Evolutionary conservation across 35 echinoderm and acorn worm genomes (phyloP).

Genomic region (Chiridota heheva): DNA sequence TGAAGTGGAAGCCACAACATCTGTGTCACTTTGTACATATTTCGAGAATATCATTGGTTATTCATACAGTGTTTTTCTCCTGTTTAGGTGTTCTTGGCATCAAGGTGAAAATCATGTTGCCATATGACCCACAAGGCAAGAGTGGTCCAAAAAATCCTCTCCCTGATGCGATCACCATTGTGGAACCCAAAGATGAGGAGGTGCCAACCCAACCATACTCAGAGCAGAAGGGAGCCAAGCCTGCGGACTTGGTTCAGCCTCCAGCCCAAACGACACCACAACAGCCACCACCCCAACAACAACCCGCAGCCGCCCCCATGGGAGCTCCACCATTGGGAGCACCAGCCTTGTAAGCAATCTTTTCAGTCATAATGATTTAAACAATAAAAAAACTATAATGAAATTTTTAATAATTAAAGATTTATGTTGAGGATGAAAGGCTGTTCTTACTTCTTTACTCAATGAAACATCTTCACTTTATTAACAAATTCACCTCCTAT

Average conservation of each 20-base stretch:
- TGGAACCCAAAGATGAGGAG: constrained; percentile 89
- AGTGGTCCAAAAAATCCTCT: constrained; percentile 91
- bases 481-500: too few species aligned
- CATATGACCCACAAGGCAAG: constrained; percentile 80
- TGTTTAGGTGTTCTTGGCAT: constrained; percentile 96
- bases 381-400: too few species aligned
- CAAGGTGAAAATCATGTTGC: constrained; percentile 99
- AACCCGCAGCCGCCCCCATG: constrained; percentile 35
- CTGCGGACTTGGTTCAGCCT: constrained; percentile 46
- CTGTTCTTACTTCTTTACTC: too few species aligned
- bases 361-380: too few species aligned
- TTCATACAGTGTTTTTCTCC: too few species aligned
- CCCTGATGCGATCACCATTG: constrained; percentile 91
- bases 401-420: too few species aligned
- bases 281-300: constrained; percentile 35
- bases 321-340: constrained; percentile 9
- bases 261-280: constrained; percentile 28
- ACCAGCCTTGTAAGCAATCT: too few species aligned
- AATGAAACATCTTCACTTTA: too few species aligned
- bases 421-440: too few species aligned
- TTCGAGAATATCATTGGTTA: too few species aligned
- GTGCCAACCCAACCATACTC: constrained; percentile 77
- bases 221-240: constrained; percentile 98
- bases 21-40: too few species aligned
- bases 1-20: too few species aligned